Evolutionary conservation across 2,888 invertebrate species (phyloP).

Genomic region (Orchesellides sinensis): DNA sequence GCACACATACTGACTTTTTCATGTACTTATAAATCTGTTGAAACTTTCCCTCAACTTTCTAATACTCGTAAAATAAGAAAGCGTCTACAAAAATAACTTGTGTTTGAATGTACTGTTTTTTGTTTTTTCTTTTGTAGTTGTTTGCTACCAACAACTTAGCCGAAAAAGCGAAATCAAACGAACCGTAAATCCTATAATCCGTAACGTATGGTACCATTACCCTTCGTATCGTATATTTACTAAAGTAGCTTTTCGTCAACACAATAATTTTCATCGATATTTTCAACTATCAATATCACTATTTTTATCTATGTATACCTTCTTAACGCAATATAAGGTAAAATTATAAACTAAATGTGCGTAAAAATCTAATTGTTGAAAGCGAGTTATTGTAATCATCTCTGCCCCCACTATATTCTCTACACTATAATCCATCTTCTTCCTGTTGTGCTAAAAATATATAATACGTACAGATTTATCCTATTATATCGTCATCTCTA

Average conservation of each 20-base stretch:
- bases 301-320: background rate
- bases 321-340: too few relatives aligned
- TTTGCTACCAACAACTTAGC: conserved; percentile 65
- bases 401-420: too few relatives aligned
- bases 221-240: background rate
- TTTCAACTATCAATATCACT: background rate
- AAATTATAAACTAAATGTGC: too few relatives aligned
- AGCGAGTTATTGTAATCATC: too few relatives aligned
- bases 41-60: background rate
- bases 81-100: conserved; percentile 17
- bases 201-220: too few relatives aligned
- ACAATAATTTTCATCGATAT: background rate
- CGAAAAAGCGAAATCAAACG: conserved; percentile 64
- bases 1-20: too few relatives aligned
- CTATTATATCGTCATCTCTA: background rate
- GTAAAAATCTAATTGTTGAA: too few relatives aligned
- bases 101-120: conserved; percentile 46
- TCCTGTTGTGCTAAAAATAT: too few relatives aligned
- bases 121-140: conserved; percentile 61
- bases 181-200: conserved; percentile 47
- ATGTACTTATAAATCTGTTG: too few relatives aligned
- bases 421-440: background rate
- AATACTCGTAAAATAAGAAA: background rate
- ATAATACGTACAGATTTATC: too few relatives aligned
- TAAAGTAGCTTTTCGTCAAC: background rate